Evolutionary conservation across 2,888 invertebrate genomes (phyloP), one percentile per base, ranked within the genome.

Genomic region (Trissonchulus latispiculum): DNA sequence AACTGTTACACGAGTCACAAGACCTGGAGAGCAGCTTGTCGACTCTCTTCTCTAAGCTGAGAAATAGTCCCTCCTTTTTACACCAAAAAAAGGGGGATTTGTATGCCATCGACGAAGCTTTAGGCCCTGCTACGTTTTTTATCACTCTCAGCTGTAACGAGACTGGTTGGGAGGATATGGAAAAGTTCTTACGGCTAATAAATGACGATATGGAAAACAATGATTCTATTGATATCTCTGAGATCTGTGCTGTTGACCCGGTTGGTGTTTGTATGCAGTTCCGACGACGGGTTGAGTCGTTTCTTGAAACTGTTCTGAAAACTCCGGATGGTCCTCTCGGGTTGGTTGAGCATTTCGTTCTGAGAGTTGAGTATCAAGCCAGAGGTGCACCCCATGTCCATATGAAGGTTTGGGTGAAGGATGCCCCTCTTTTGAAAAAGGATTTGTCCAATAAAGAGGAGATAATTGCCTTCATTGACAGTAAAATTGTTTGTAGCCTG

Each of bases 401-500:
- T 28, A 69, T 69, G 69, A n/a, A 28, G 32, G 3, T 69, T 35
- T 69, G 69, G 69, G 37, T 69, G 3, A 35, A 69, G 33, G 28
- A 69, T 33, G 69, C 69, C 3, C 69, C 69, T 33, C 2, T 28
- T n/a, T n/a, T n/a, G n/a, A n/a, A n/a, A n/a, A n/a, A n/a, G n/a
- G 28, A 37, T 69, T 61, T 61, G n/a, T 2, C 31, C 2, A 28
- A 71, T 32, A 33, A 68, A 36, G 36, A 33, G 33, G 73, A 71
- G 28, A 33, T 73, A 23, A 23, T 1, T 2, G 23, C 1, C 23
- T 73, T 73, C 35, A 36, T 73, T 29, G n/a, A 71, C 18, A 33
- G 31, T n/a, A 31, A 73, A 35, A 71, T 71, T 15, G 15, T n/a
- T 23, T 73, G 73, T 37, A 23, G 1, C 3, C 28, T 73, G 36